These are phyloP conservation scores for Atractosteus spatula DNA, from an alignment of 2,113 vertebrate genomes.

Conservation along the genomic window DNA sequence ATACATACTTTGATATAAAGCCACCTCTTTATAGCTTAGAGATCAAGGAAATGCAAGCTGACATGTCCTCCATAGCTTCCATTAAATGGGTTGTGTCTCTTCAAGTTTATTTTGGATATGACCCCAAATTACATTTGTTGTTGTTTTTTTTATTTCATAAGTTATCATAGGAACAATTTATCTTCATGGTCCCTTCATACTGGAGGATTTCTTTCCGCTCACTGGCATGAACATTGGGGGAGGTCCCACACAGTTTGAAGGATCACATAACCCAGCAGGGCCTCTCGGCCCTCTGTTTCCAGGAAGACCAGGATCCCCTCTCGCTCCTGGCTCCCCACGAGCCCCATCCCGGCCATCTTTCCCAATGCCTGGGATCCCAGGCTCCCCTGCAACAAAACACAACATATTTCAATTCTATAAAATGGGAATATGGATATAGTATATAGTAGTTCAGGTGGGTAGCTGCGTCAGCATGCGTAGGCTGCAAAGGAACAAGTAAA, in stretches of 20 bases:
- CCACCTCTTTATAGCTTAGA: constrained; percentile 16
- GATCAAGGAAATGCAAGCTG: constrained; percentile 46
- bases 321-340: constrained; percentile 54
- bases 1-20: not conserved
- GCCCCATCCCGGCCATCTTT: constrained; percentile 62
- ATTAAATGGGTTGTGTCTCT: constrained; percentile 30
- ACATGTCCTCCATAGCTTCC: constrained; percentile 34
- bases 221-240: constrained; percentile 59
- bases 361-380: constrained; percentile 60
- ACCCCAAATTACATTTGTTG: not conserved
- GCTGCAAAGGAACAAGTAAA: no score
- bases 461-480: no score
- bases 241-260: constrained; percentile 61
- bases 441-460: no score
- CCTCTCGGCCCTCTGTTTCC: constrained; percentile 60
- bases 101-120: constrained; percentile 28
- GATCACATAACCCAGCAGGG: constrained; percentile 67
- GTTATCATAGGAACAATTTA: constrained; percentile 1
- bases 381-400: constrained; percentile 40
- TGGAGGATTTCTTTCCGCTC: constrained; percentile 61
- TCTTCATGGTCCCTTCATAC: constrained; percentile 57
- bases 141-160: not conserved
- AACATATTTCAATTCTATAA: no score
- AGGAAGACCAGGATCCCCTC: constrained; percentile 54
- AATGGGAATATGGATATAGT: no score